Evolutionary conservation across 1,140 invertebrate genomes (phyloP).

Genomic region (Frieseomelitta varia): DNA sequence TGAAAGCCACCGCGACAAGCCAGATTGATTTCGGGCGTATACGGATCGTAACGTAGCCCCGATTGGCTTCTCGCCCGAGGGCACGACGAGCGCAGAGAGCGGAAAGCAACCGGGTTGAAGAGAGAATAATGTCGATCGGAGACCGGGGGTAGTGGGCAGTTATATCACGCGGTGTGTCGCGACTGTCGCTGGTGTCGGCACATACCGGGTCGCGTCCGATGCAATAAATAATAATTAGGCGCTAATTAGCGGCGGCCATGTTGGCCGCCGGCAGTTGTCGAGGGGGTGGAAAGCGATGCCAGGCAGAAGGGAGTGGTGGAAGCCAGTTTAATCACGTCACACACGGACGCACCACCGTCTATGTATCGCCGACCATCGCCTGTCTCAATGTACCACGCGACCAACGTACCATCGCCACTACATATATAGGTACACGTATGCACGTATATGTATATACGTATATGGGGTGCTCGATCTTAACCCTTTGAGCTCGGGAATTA

Average conservation of each 20-base stretch:
- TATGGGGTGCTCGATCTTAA: no score
- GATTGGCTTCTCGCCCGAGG: constrained; percentile 68
- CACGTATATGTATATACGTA: not conserved
- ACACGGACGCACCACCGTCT: constrained; percentile 61
- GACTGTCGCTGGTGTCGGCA: constrained; percentile 51
- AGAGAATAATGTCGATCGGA: not conserved
- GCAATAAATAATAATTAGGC: constrained; percentile 79
- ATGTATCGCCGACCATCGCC: constrained; percentile 8
- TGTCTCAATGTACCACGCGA: not conserved
- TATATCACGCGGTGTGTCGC: constrained; percentile 64
- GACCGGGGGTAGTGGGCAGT: constrained; percentile 40
- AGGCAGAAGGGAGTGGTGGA: constrained; percentile 3
- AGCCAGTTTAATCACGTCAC: constrained; percentile 74
- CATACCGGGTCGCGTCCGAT: constrained; percentile 61
- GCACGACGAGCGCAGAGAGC: constrained; percentile 7
- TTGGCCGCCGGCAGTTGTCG: constrained; percentile 67
- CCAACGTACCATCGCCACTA: not conserved
- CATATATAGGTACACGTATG: no score
- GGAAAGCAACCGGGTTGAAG: not conserved
- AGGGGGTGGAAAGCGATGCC: constrained; percentile 14
- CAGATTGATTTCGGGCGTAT: constrained; percentile 68
- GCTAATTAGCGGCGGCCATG: constrained; percentile 77
- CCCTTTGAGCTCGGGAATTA: no score
- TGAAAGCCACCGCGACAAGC: constrained; percentile 41
- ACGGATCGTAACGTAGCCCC: constrained; percentile 61